phyloP scores from a whole-genome alignment of 2,888 invertebrate species.

The Pseudococcus viburni region DNA sequence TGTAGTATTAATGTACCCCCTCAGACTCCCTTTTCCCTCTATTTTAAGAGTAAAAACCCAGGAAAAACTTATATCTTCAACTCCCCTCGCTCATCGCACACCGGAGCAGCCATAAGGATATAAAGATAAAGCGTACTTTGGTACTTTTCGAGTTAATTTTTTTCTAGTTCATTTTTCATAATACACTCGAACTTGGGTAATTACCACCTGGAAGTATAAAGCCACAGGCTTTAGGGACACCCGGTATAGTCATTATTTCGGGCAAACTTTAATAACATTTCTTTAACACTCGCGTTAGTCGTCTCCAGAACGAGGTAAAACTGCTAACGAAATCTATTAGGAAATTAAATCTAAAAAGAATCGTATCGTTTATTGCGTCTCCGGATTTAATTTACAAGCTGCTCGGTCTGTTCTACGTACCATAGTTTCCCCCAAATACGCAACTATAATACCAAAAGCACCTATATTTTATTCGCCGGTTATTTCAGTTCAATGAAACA shows the following conservation, averaged over 20 bases:
- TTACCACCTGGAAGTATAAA: neutral
- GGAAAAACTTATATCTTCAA: neutral
- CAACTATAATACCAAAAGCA: neutral
- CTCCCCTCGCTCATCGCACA: neutral
- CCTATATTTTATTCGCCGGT: slow-evolving; percentile 6
- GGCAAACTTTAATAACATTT: slow-evolving; percentile 34
- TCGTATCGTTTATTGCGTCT: slow-evolving; percentile 21
- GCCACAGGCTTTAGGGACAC: neutral
- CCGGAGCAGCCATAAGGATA: too few species aligned
- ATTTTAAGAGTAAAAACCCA: neutral
- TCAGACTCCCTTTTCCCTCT: too few species aligned
- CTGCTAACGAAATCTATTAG: slow-evolving; percentile 16
- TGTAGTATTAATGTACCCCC: too few species aligned
- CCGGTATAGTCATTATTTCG: slow-evolving; percentile 24
- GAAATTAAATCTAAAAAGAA: slow-evolving; percentile 21
- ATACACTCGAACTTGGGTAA: neutral
- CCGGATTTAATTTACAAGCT: slow-evolving; percentile 16
- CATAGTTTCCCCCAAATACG: neutral
- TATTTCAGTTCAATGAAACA: neutral
- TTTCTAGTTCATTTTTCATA: neutral
- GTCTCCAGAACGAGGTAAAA: neutral
- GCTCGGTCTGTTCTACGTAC: neutral
- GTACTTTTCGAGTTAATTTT: too few species aligned
- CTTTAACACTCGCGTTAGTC: neutral
- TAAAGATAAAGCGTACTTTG: too few species aligned